A percentile compares a stretch with the other conserved stretches of the same genome.
These are phyloP conservation scores for Andrena marginata DNA, from an alignment of 2,888 invertebrate genomes.

Conservation along the genomic window DNA sequence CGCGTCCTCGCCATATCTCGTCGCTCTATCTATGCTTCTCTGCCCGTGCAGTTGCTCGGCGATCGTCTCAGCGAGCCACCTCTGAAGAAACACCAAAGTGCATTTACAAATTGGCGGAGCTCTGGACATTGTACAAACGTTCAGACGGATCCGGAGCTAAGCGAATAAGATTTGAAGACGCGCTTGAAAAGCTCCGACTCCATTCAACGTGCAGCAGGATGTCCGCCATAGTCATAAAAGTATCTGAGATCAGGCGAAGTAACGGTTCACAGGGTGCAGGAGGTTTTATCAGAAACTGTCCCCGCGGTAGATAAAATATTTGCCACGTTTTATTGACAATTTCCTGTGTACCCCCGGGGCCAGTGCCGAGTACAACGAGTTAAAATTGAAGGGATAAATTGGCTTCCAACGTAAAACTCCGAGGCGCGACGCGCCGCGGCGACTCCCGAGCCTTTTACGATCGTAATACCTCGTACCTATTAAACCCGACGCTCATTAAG, in stretches of 20 bases:
- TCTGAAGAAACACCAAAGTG: not conserved
- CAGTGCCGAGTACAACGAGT: not conserved
- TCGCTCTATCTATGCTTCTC: not conserved
- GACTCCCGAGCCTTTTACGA: conserved; percentile 42
- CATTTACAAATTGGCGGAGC: not conserved
- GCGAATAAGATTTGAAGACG: not conserved
- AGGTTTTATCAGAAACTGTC: conserved; percentile 11
- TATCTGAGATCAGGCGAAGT: not conserved
- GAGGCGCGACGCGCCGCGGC: conserved; percentile 1
- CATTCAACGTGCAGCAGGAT: not conserved
- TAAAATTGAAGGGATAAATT: conserved; percentile 47
- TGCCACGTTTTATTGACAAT: conserved; percentile 52
- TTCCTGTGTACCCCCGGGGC: conserved; percentile 15
- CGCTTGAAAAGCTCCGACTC: not conserved
- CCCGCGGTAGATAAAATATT: conserved; percentile 39
- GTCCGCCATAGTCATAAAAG: conserved; percentile 5
- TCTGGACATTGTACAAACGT: not conserved
- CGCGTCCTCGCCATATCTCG: conserved; percentile 18
- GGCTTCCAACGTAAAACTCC: conserved; percentile 5
- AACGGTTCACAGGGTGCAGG: conserved; percentile 10
- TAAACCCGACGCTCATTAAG: conserved; percentile 53
- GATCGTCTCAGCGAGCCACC: not conserved
- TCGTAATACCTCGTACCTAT: conserved; percentile 46
- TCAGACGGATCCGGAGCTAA: not conserved
- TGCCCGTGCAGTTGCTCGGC: not conserved